Evolutionary conservation across 1,140 invertebrate genomes (phyloP), one percentile per base, ranked within the genome.

Genomic region (Cyclina sinensis): DNA sequence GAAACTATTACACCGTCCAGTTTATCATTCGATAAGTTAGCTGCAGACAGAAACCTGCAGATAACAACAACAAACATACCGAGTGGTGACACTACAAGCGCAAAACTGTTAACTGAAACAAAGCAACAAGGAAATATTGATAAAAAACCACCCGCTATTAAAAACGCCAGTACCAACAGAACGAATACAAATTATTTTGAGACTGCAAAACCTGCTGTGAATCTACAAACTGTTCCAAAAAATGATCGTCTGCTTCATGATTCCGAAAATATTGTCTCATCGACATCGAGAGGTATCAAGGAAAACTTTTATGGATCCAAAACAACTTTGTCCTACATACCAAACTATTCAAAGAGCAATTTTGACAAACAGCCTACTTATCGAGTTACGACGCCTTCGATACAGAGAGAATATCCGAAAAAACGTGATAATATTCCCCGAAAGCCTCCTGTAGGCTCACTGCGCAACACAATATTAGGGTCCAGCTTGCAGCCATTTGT

Each of bases 401-500:
- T 27, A 21, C 65, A 12, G 32, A 65, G 32, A 18, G 32, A 16
- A 37, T 18, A 18, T 37, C 14, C 32, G 37, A 21, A 70, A 1
- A 70, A 21, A 1, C 65, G 35, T 3, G 7, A 35, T 18, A 70
- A 30, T 18, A 35, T 37, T 12, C 32, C 7, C 1, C 65, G 65
- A 30, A 70, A 70, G 1, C 1, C 4, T 1, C 65, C 27, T 14
- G 11, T 5, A 16, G 14, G 65, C 37, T 12, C 14, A 37, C 11
- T 2, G 11, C 65, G 65, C 24, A 70, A 35, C 9, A 37, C 65
- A 70, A 16, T 70, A 2, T 27, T 51, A 48, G 73, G 73, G 48
- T 76, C 73, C 16, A 46, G 48, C 24, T 48, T 48, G 21, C 73
- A 76, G 30, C 73, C 73, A 14, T 51, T 76, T 24, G 73, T 76